Evolutionary conservation across 2,113 vertebrate species (phyloP).

Genomic region (Seriola aureovittata): DNA sequence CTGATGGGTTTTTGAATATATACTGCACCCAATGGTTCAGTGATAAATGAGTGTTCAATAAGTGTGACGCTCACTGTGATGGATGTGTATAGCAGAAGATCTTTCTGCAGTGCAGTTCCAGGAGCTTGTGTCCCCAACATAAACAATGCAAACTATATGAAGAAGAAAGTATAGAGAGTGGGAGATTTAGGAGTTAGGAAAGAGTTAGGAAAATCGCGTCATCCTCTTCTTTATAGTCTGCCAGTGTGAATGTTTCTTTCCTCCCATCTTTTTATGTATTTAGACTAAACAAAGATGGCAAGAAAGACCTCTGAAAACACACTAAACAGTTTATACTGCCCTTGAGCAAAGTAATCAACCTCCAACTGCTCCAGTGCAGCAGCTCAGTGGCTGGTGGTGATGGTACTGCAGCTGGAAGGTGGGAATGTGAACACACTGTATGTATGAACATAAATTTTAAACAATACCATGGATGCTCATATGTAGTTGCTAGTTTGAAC

Average conservation of each 20-base stretch:
- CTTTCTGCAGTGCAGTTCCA: neutral
- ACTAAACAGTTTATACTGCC: neutral
- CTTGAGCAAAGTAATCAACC: slow-evolving; percentile 6
- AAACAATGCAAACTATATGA: neutral
- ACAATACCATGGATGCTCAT: too few relatives aligned
- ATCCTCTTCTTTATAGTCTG: neutral
- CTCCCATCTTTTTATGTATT: neutral
- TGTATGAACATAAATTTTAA: neutral
- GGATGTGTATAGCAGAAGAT: neutral
- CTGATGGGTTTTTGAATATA: neutral
- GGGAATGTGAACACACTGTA: neutral
- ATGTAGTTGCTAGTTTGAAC: neutral
- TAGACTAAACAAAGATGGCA: neutral
- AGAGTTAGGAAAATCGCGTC: neutral
- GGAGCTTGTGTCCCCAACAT: neutral
- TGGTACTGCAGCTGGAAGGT: slow-evolving; percentile 1
- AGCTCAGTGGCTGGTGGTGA: neutral
- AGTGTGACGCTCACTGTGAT: neutral
- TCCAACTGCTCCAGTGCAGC: slow-evolving; percentile 13
- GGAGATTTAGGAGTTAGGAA: too few relatives aligned
- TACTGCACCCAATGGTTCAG: neutral
- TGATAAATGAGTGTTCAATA: neutral
- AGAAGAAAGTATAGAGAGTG: too few relatives aligned
- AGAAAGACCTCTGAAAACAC: neutral
- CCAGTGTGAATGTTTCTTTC: neutral